Conservation (phyloP, 2,113 vertebrate genomes). For the Progne subis region DNA sequence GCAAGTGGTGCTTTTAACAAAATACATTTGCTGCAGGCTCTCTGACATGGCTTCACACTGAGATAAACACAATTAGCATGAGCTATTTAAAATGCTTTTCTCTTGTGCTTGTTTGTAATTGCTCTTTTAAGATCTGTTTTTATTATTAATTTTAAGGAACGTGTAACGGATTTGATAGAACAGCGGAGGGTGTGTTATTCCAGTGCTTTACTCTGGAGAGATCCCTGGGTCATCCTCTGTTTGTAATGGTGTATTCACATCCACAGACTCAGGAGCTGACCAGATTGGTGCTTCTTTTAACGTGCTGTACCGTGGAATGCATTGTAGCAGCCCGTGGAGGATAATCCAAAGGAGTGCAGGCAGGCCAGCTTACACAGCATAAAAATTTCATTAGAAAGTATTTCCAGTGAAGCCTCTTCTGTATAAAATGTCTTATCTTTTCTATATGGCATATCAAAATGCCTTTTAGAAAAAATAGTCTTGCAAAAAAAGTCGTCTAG, state of each 20-base stretch:
- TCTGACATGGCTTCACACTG: slow-evolving; percentile 73
- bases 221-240: background rate
- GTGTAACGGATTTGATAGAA: background rate
- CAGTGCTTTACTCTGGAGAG: background rate
- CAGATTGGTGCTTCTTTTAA: background rate
- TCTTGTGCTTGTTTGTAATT: slow-evolving; percentile 70
- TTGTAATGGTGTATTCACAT: background rate
- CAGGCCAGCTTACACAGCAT: background rate
- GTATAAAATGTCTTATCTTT: background rate
- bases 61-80: slow-evolving; percentile 77
- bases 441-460: slow-evolving; percentile 1
- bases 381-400: slow-evolving; percentile 39
- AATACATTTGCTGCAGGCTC: slow-evolving; percentile 70
- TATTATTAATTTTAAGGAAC: slow-evolving; percentile 19
- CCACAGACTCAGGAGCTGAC: background rate
- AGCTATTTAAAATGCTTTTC: slow-evolving; percentile 65
- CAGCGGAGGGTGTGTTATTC: background rate
- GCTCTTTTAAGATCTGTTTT: slow-evolving; percentile 44
- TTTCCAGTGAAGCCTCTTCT: slow-evolving; percentile 26
- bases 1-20: slow-evolving; percentile 67
- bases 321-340: background rate
- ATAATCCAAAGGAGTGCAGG: background rate
- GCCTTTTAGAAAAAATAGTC: slow-evolving; percentile 6
- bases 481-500: background rate
- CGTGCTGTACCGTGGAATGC: background rate